These are phyloP conservation scores for Amblyteles armatorius DNA, from an alignment of 2,888 invertebrate genomes.

Conservation along the genomic window DNA sequence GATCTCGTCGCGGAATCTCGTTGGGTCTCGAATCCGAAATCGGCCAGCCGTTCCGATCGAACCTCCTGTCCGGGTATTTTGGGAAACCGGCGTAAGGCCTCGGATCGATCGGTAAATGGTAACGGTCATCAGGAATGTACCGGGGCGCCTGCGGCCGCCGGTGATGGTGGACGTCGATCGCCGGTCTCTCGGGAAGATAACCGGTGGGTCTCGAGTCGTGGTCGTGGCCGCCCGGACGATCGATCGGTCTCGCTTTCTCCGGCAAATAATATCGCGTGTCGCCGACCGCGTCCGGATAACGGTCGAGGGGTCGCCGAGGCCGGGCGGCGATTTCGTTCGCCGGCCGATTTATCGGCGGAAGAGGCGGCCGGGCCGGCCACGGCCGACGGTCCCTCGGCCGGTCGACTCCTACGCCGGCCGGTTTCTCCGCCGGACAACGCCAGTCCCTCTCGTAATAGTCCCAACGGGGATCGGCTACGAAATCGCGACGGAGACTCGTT, in stretches of 20 bases:
- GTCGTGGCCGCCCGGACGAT: conserved; percentile 68
- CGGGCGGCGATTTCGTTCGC: conserved; percentile 59
- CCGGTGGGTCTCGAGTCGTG: conserved; percentile 24
- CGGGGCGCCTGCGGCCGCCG: conserved; percentile 43
- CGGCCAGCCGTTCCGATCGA: conserved; percentile 45
- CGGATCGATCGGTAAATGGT: background rate
- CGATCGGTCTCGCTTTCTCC: conserved; percentile 67
- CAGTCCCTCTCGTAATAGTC: conserved; percentile 93
- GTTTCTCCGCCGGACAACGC: conserved; percentile 85
- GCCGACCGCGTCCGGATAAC: conserved; percentile 35
- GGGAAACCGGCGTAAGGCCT: conserved; percentile 52
- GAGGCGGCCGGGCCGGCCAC: conserved; percentile 33
- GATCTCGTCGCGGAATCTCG: conserved; percentile 27
- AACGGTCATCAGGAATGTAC: conserved; percentile 30
- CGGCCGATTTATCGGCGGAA: conserved; percentile 50
- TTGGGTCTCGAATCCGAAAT: conserved; percentile 52
- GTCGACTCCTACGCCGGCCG: conserved; percentile 18
- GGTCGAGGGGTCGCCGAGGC: conserved; percentile 33
- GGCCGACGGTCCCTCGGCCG: conserved; percentile 10
- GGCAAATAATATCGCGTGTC: conserved; percentile 18
- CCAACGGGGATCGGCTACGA: conserved; percentile 89
- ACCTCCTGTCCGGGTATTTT: conserved; percentile 68
- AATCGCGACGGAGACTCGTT: conserved; percentile 88
- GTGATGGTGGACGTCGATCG: conserved; percentile 35
- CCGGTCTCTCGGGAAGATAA: conserved; percentile 32